Percentiles rank a stretch among this genome's conserved stretches.
phyloP scores from a whole-genome alignment of 2,888 invertebrate species.

The Cantharis lateralis region DNA sequence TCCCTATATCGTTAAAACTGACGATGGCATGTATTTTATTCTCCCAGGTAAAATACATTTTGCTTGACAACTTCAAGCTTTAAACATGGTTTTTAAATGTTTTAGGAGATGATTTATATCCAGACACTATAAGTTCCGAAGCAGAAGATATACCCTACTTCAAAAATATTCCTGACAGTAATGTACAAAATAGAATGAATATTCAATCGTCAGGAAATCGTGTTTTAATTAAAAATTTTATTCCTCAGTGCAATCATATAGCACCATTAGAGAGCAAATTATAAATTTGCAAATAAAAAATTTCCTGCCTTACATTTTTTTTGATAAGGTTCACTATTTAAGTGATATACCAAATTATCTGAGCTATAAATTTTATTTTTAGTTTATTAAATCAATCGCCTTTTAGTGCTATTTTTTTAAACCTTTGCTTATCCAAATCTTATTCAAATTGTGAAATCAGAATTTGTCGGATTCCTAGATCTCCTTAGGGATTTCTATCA shows the following conservation, averaged over 20 bases:
- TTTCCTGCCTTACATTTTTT: not conserved
- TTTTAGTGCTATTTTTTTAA: too few relatives aligned
- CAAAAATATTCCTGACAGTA: constrained; percentile 47
- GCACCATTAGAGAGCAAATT: constrained; percentile 33
- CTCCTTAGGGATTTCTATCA: too few relatives aligned
- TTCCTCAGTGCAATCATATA: constrained; percentile 41
- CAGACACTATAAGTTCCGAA: constrained; percentile 48
- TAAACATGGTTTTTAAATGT: constrained; percentile 26
- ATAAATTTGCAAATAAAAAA: constrained; percentile 1
- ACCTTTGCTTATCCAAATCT: too few relatives aligned
- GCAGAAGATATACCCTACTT: constrained; percentile 41
- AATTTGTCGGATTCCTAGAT: too few relatives aligned
- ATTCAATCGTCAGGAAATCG: constrained; percentile 30
- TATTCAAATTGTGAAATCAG: too few relatives aligned
- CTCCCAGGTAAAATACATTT: constrained; percentile 41
- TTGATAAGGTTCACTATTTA: too few relatives aligned
- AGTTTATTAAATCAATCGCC: too few relatives aligned
- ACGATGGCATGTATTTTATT: constrained; percentile 37
- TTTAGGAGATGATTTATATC: constrained; percentile 62
- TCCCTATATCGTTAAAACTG: constrained; percentile 44
- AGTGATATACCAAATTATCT: too few relatives aligned
- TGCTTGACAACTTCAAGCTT: not conserved
- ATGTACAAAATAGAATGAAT: constrained; percentile 41
- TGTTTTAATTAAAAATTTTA: constrained; percentile 38
- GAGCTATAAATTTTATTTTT: too few relatives aligned